phyloP scores from a whole-genome alignment of 2,797 vertebrate species.

The Sebastolobus alascanus region DNA sequence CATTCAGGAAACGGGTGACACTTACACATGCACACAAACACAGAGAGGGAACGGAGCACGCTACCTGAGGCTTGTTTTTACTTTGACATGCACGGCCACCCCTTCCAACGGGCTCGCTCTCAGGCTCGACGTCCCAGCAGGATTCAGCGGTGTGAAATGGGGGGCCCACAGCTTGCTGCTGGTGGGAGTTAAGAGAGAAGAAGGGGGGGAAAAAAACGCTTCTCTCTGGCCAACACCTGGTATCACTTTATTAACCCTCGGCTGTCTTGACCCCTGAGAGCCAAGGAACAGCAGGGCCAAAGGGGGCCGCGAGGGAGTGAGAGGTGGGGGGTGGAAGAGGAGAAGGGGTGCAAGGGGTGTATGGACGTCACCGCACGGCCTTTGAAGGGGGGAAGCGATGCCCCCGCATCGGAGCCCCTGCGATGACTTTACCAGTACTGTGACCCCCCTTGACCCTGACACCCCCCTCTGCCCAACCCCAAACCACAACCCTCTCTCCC shows the following conservation, averaged over 20 bases:
- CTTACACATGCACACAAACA: conserved; percentile 43
- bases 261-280: conserved; percentile 84
- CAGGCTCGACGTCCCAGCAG: conserved; percentile 65
- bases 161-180: conserved; percentile 75
- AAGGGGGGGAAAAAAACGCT: conserved; percentile 7
- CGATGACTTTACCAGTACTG: conserved; percentile 89
- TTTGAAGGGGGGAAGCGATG: conserved; percentile 85
- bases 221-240: conserved; percentile 86
- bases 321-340: conserved; percentile 42
- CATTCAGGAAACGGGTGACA: conserved; percentile 38
- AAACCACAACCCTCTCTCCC: conserved; percentile 53
- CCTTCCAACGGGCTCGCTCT: conserved; percentile 34
- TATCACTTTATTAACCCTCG: conserved; percentile 90
- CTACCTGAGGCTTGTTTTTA: conserved; percentile 67
- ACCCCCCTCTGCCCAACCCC: conserved; percentile 45
- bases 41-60: conserved; percentile 5
- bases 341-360: conserved; percentile 55
- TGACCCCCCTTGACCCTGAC: conserved; percentile 84
- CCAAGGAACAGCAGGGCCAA: conserved; percentile 81
- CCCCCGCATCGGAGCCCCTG: conserved; percentile 78
- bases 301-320: conserved; percentile 70
- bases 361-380: conserved; percentile 78
- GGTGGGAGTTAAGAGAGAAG: conserved; percentile 64
- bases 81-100: conserved; percentile 57
- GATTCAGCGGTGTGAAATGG: conserved; percentile 79